Base-by-base conservation (phyloP, 2,888 invertebrate genomes). In the Bhutanitis thaidina region DNA sequence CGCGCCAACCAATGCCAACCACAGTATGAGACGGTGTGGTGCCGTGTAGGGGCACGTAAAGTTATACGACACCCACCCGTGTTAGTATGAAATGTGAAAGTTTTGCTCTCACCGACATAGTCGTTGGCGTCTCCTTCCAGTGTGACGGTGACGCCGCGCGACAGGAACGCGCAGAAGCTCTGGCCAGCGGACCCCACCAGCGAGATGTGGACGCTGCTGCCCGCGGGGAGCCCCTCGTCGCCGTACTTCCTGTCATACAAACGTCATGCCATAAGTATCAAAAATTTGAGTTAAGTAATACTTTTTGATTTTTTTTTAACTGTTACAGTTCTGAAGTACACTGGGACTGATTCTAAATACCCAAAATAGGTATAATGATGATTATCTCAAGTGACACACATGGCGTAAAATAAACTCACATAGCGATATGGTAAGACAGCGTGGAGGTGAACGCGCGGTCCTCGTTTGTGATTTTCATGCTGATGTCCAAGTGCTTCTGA, bases 71-170 rank as follows among this genome's bases (percentile, higher is more conserved):
- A n/a, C n/a, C n/a, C n/a, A n/a, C n/a, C n/a, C n/a, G n/a, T n/a
- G n/a, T n/a, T n/a, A n/a, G n/a, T n/a, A n/a, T n/a, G n/a, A n/a
- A 9, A 29, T 5, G 20, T 27, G 27, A 27, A 4, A 27, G 8
- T 27, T 4, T 1, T 4, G 15, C 27, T 77, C 90, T 74, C 59
- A 87, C 98, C 98, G 56, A 99, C 99, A 78, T 99, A 99, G 80
- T 99, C 99, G 74, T 99, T 99, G 27, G 98, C 94, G 84, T 99
- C 99, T 37, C 99, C 99, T 80, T 97, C 98, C 13, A 99, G 89
- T 0, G 94, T 96, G 3, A 98, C 95, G 47, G 93, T 93, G 49
- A 99, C 92, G 16, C 99, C 99, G 59, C 93, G 94, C 0, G 95
- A 94, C 65, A 99, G 90, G 90, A 99, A 99, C 5, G 99, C 99